phyloP scores from a whole-genome alignment of 2,113 vertebrate species.

The Phylloscopus whistleri region DNA sequence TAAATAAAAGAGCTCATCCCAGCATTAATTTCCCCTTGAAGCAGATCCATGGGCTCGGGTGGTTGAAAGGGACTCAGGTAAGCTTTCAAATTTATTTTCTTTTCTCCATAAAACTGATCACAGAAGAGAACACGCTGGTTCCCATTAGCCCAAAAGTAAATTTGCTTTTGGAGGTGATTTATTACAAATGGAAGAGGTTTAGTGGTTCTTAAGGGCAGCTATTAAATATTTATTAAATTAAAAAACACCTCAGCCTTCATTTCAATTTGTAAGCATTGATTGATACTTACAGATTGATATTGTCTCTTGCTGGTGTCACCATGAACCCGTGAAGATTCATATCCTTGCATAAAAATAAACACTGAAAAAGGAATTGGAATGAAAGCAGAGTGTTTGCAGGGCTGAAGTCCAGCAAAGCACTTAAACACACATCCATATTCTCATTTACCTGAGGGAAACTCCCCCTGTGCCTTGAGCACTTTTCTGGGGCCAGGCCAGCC shows the following conservation, averaged over 20 bases:
- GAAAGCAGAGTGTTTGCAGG: neutral
- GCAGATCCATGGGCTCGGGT: neutral
- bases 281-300: neutral
- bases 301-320: neutral
- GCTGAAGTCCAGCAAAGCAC: constrained; percentile 22
- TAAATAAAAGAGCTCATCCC: neutral
- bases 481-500: neutral
- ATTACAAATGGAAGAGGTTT: neutral
- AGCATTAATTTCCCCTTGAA: neutral
- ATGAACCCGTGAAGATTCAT: neutral
- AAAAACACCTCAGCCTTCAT: neutral
- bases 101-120: neutral
- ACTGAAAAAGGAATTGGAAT: too few relatives aligned
- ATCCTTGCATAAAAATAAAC: neutral
- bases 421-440: neutral
- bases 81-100: neutral
- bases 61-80: neutral
- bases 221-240: neutral
- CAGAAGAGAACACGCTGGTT: neutral
- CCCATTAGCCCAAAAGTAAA: neutral
- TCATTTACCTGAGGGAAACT: neutral
- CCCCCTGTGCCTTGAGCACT: neutral
- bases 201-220: neutral
- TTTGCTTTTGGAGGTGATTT: neutral
- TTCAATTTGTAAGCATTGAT: neutral